Base-by-base conservation (phyloP, 2,113 vertebrate species). In the Tympanuchus pallidicinctus region DNA sequence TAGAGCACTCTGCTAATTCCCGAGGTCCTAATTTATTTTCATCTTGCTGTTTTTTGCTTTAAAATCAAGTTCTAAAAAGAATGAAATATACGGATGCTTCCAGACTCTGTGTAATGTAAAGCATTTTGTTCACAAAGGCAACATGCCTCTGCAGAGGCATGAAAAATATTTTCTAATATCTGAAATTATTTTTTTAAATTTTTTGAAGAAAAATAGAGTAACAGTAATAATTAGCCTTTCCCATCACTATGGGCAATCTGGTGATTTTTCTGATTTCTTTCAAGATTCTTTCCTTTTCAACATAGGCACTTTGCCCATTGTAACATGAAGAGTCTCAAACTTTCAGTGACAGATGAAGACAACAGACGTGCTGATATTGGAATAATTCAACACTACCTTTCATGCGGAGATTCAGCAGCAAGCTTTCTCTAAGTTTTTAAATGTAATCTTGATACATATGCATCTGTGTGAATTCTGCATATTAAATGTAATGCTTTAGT, bases 401-500 rank as follows among this genome's bases (percentile, higher is more conserved):
- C 74, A 87, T 4, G 27, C 21, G 87, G 54, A 82, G 25, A 75
- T 78, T 40, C 20, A 86, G n/a, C 50, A 90, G 19, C 30, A 90
- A 90, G 19, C 6, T 70, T 74, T 78, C 67, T 30, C 21, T 34
- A 76, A 40, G 45, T 67, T 25, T 42, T 89, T 91, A 60, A 32
- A 92, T 75, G 92, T 82, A 61, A 85, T 90, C 61, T 91, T 94
- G 54, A 84, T 57, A 66, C 11, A n/a, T 30, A 60, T 7, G 5
- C 70, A 88, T 32, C 60, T 67, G 9, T 25, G 42, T 72, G 43
- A 90, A 95, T 89, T 78, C 84, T 76, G 43, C 74, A 20, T 56
- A 77, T 84, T 90, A 82, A 72, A 86, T 32, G 34, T 65, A 82
- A 84, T 78, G 61, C 24, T 95, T 97, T 47, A 63, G 43, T 72